These are phyloP conservation scores for Patella pellucida DNA, from an alignment of 2,888 invertebrate genomes.

Conservation along the genomic window DNA sequence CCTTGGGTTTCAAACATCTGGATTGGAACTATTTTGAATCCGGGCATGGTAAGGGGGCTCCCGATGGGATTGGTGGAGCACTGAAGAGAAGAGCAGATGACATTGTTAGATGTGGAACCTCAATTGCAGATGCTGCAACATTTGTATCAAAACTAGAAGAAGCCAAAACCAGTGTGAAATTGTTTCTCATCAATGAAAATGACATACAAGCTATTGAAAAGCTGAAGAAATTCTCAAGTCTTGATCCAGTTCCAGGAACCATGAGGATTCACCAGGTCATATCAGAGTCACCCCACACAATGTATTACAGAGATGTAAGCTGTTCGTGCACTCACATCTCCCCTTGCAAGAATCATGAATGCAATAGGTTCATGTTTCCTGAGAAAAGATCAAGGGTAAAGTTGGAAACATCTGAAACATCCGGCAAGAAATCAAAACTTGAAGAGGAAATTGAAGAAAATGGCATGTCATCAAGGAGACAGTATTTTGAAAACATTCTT, in stretches of 20 bases:
- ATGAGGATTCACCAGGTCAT: too few relatives aligned
- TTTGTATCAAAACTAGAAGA: constrained; percentile 17
- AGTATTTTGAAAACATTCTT: neutral
- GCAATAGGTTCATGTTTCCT: too few relatives aligned
- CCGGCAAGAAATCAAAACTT: neutral
- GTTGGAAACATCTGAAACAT: too few relatives aligned
- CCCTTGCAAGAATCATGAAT: too few relatives aligned
- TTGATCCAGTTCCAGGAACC: neutral
- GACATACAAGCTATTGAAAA: constrained; percentile 14
- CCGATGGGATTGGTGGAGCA: constrained; percentile 59
- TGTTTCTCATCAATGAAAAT: constrained; percentile 9
- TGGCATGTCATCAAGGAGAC: too few relatives aligned
- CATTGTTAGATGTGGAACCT: constrained; percentile 23
- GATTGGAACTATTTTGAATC: constrained; percentile 65
- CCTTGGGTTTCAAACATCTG: constrained; percentile 4
- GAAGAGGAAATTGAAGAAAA: too few relatives aligned
- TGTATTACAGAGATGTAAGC: too few relatives aligned
- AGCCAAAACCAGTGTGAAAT: constrained; percentile 20
- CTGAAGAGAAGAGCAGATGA: constrained; percentile 51
- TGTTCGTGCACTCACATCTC: too few relatives aligned
- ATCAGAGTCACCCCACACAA: too few relatives aligned
- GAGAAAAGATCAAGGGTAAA: too few relatives aligned
- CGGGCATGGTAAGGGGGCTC: constrained; percentile 63
- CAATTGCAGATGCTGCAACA: constrained; percentile 24
- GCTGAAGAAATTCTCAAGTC: constrained; percentile 8